phyloP scores from a whole-genome alignment of 2,797 vertebrate species.

The Champsocephalus esox region DNA sequence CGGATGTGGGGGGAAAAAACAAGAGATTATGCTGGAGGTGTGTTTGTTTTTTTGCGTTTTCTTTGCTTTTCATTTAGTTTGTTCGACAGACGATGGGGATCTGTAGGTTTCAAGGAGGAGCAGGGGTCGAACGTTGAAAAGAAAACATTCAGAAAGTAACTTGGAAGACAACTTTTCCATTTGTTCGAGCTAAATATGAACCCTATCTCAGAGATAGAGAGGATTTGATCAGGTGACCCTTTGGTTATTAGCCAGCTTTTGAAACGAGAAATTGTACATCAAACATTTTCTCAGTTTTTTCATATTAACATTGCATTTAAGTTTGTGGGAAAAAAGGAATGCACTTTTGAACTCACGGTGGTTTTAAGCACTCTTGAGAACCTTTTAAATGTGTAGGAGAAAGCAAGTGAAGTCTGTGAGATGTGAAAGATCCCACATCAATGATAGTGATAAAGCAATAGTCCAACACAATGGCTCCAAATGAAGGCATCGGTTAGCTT shows the following conservation, averaged over 20 bases:
- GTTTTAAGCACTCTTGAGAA: constrained; percentile 58
- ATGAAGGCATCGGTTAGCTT: constrained; percentile 56
- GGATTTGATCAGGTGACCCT: neutral
- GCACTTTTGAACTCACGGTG: constrained; percentile 39
- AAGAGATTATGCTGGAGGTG: constrained; percentile 3
- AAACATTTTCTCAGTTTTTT: constrained; percentile 26
- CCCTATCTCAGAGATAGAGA: neutral
- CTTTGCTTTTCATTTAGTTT: constrained; percentile 1
- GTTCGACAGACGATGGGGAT: constrained; percentile 12
- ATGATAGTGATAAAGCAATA: constrained; percentile 73
- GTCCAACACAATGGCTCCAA: constrained; percentile 59
- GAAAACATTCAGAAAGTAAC: neutral
- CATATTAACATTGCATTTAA: constrained; percentile 25
- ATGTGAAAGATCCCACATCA: constrained; percentile 67
- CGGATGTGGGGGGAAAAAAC: neutral
- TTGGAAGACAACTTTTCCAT: neutral
- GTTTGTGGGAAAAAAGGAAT: constrained; percentile 1
- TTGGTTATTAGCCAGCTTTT: neutral
- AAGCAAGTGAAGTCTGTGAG: constrained; percentile 49
- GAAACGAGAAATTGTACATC: neutral
- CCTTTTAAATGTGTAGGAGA: constrained; percentile 61
- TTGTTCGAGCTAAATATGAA: neutral
- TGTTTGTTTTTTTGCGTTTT: neutral
- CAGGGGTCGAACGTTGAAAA: neutral
- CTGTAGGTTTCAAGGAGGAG: constrained; percentile 5